Conservation (phyloP, 2,797 vertebrate genomes). For the Gymnodraco acuticeps region DNA sequence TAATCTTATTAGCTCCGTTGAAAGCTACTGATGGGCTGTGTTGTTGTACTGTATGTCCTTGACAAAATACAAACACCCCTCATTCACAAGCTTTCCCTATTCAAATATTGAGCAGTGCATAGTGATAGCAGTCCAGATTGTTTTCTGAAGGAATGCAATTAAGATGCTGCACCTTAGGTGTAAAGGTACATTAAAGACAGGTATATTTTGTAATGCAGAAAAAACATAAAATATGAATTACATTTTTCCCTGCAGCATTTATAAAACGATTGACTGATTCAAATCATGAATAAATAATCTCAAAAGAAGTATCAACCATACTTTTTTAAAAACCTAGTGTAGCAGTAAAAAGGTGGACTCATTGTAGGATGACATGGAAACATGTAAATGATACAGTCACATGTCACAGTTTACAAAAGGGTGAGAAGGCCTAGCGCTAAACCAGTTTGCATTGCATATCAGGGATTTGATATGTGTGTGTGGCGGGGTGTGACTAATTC, state of each 20-base stretch:
- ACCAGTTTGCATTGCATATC: slow-evolving; percentile 63
- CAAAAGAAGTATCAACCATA: neutral
- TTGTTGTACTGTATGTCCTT: slow-evolving; percentile 79
- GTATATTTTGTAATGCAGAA: neutral
- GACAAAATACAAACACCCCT: slow-evolving; percentile 63
- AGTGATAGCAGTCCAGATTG: neutral
- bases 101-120: neutral
- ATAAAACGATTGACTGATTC: neutral
- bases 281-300: neutral
- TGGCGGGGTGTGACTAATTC: slow-evolving; percentile 79
- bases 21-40: slow-evolving; percentile 70
- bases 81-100: slow-evolving; percentile 32
- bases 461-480: slow-evolving; percentile 59
- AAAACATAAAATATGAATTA: neutral
- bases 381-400: slow-evolving; percentile 42
- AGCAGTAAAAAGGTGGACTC: neutral
- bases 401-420: slow-evolving; percentile 55
- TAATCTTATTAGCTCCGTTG: slow-evolving; percentile 85
- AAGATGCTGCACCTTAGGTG: neutral
- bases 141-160: slow-evolving; percentile 3
- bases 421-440: slow-evolving; percentile 45
- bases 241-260: neutral
- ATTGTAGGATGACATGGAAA: slow-evolving; percentile 10
- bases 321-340: neutral
- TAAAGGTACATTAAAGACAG: neutral